These are phyloP conservation scores for Buceros bicornis DNA, from an alignment of 2,797 vertebrate genomes.

Conservation along the genomic window DNA sequence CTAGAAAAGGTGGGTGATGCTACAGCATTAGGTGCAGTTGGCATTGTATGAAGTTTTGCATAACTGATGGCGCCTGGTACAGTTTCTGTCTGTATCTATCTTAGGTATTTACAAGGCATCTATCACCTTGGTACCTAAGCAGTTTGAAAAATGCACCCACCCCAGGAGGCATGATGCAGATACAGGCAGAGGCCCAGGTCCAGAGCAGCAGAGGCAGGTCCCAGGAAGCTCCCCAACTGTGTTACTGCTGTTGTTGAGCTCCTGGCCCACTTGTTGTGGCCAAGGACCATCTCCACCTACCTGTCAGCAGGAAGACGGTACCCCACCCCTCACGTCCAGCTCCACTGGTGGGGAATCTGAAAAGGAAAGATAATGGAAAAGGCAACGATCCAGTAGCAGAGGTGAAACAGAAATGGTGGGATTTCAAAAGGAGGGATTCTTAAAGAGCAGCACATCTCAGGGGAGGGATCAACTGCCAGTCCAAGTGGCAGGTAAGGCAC, in stretches of 20 bases:
- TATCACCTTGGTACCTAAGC: conserved; percentile 73
- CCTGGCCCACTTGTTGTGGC: conserved; percentile 67
- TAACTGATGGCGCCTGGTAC: conserved; percentile 62
- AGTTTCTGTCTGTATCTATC: conserved; percentile 77
- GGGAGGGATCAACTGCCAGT: conserved; percentile 78
- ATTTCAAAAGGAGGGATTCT: conserved; percentile 77
- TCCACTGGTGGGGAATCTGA: conserved; percentile 67
- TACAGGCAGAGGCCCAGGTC: conserved; percentile 66
- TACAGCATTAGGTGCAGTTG: conserved; percentile 48
- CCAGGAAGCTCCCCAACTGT: conserved; percentile 55
- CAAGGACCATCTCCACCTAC: conserved; percentile 67
- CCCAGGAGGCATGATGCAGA: conserved; percentile 70
- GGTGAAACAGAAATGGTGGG: conserved; percentile 77
- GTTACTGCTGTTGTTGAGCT: conserved; percentile 66
- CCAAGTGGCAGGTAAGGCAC: conserved; percentile 77
- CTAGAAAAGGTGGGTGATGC: conserved; percentile 67
- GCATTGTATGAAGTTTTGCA: conserved; percentile 62
- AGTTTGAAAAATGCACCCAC: conserved; percentile 70
- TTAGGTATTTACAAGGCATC: conserved; percentile 75
- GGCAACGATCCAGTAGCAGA: conserved; percentile 72
- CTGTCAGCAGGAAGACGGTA: conserved; percentile 69
- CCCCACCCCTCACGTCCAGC: conserved; percentile 53
- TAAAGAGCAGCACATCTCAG: conserved; percentile 76
- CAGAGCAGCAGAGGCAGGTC: conserved; percentile 73
- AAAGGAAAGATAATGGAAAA: conserved; percentile 74